Conservation (phyloP, 2,113 vertebrate species). For the Andinoacara biseriatus region DNA sequence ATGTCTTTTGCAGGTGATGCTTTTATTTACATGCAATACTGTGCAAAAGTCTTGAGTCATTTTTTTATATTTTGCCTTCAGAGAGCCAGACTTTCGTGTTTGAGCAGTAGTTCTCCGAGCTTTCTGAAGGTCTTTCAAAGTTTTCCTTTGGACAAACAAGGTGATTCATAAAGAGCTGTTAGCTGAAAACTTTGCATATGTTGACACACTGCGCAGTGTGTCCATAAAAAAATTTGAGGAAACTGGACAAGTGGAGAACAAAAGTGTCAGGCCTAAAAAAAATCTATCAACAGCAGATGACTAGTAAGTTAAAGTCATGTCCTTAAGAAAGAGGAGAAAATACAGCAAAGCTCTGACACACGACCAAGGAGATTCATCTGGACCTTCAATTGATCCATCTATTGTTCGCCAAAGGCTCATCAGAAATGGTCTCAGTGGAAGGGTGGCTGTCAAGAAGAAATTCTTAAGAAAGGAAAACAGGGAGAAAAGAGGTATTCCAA, state of each 20-base stretch:
- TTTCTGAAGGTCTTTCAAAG: background rate
- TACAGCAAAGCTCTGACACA: background rate
- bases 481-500: background rate
- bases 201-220: background rate
- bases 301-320: background rate
- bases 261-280: background rate
- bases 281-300: background rate
- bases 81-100: background rate
- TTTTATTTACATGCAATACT: background rate
- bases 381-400: background rate
- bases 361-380: background rate
- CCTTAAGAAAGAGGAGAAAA: background rate
- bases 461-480: background rate
- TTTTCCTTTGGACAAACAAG: background rate
- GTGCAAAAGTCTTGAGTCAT: background rate
- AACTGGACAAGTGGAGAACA: background rate
- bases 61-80: background rate
- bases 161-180: fast-evolving
- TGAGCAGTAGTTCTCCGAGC: background rate
- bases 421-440: background rate
- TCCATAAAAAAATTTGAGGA: background rate
- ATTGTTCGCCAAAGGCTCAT: background rate
- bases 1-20: background rate
- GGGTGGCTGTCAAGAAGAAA: background rate
- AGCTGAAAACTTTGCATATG: background rate